A percentile compares a stretch with the other conserved stretches of the same genome.
Evolutionary conservation across 2,113 vertebrate genomes (phyloP).

Genomic region (Nicator chloris): DNA sequence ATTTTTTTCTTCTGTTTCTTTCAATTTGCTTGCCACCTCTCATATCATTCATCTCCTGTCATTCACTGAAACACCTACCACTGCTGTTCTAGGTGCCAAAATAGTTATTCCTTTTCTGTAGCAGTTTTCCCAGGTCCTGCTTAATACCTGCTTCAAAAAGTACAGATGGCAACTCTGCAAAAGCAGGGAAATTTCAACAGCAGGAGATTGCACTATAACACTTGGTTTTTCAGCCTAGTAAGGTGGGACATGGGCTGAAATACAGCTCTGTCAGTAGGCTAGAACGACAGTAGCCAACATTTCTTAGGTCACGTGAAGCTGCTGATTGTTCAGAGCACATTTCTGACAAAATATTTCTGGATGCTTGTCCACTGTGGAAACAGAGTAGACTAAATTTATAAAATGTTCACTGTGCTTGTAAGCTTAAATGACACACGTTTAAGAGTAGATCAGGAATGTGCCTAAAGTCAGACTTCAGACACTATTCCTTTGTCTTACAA

Average conservation of each 20-base stretch:
- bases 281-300: not conserved
- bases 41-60: not conserved
- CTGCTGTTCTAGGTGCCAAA: not conserved
- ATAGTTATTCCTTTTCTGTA: not conserved
- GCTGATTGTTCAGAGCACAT: not conserved
- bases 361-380: not conserved
- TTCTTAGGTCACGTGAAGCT: not conserved
- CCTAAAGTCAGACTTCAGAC: not conserved
- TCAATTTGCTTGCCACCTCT: not conserved
- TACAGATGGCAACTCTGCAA: not conserved
- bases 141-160: not conserved
- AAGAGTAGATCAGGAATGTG: not conserved
- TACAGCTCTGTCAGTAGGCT: not conserved
- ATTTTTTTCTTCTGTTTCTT: too few species aligned
- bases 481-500: not conserved
- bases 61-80: not conserved
- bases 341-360: not conserved
- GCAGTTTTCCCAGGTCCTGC: not conserved
- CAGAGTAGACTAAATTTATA: not conserved
- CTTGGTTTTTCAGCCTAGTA: not conserved
- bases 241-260: not conserved
- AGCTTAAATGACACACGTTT: not conserved
- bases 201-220: not conserved
- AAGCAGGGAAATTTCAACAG: not conserved
- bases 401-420: not conserved